phyloP scores from a whole-genome alignment of 2,113 vertebrate species.

The Ctenomys sociabilis region DNA sequence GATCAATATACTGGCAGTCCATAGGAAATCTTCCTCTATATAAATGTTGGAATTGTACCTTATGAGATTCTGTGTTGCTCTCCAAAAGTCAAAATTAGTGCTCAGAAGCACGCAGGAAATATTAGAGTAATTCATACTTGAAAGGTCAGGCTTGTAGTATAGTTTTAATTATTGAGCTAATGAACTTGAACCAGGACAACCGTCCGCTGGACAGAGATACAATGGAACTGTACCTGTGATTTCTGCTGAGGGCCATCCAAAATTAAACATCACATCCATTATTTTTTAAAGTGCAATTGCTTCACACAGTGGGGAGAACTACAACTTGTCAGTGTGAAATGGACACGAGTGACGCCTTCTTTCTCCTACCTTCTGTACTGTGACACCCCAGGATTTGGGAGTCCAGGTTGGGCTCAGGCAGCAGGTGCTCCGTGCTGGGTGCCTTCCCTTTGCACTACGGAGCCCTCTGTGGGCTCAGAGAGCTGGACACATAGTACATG shows the following conservation, averaged over 20 bases:
- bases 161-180: conserved; percentile 39
- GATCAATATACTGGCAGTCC: not conserved
- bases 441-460: not conserved
- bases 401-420: not conserved
- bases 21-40: not conserved
- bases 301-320: not conserved
- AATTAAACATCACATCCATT: not conserved
- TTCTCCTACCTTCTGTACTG: not conserved
- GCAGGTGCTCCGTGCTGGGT: not conserved
- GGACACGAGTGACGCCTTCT: not conserved
- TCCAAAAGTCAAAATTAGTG: not conserved
- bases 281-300: conserved; percentile 17
- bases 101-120: not conserved
- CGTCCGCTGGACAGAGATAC: not conserved
- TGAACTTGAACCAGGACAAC: conserved; percentile 4
- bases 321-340: not conserved
- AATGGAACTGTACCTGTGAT: not conserved
- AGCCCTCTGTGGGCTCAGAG: not conserved
- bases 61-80: not conserved
- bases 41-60: not conserved
- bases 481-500: not conserved
- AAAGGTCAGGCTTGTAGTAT: not conserved
- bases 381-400: not conserved
- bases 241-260: conserved; percentile 23
- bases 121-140: not conserved